These are phyloP conservation scores for Diplogasteroides magnus DNA, from an alignment of 1,140 invertebrate genomes.

Conservation along the genomic window DNA sequence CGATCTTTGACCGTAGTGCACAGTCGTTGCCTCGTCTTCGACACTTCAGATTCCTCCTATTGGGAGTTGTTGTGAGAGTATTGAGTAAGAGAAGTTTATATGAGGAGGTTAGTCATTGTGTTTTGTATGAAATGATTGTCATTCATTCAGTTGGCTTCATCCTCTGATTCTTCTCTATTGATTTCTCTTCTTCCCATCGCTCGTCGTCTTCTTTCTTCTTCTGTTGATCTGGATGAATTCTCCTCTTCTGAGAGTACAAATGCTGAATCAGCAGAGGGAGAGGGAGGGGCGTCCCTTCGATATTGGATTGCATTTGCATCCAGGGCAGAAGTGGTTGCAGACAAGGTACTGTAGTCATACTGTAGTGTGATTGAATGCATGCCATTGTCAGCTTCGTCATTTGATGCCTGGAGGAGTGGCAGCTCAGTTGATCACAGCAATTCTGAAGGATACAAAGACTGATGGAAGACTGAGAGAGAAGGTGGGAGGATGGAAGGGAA, in stretches of 20 bases:
- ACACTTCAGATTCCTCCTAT: constrained; percentile 32
- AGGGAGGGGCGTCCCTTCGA: constrained; percentile 10
- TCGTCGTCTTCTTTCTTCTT: constrained; percentile 23
- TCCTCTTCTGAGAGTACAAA: neutral
- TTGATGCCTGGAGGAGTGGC: constrained; percentile 28
- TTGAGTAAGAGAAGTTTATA: constrained; percentile 4
- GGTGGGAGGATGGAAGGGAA: constrained; percentile 2
- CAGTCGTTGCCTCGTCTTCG: constrained; percentile 15
- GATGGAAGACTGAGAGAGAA: constrained; percentile 26
- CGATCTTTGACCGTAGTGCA: constrained; percentile 18
- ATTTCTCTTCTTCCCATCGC: constrained; percentile 18
- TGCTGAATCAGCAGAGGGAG: neutral
- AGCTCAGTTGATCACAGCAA: constrained; percentile 20
- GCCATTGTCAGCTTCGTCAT: constrained; percentile 21
- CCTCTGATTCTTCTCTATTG: constrained; percentile 20
- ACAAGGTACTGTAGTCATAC: constrained; percentile 21
- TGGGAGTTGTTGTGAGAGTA: constrained; percentile 23
- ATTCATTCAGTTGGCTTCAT: constrained; percentile 9
- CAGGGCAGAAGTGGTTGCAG: constrained; percentile 17
- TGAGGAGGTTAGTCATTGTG: constrained; percentile 9
- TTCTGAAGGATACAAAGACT: constrained; percentile 26
- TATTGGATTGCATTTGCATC: constrained; percentile 32
- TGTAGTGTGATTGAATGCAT: neutral
- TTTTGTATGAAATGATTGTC: constrained; percentile 6
- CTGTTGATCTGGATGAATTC: constrained; percentile 30